phyloP scores from a whole-genome alignment of 2,113 vertebrate species.

The Illadopsis cleaveri region DNA sequence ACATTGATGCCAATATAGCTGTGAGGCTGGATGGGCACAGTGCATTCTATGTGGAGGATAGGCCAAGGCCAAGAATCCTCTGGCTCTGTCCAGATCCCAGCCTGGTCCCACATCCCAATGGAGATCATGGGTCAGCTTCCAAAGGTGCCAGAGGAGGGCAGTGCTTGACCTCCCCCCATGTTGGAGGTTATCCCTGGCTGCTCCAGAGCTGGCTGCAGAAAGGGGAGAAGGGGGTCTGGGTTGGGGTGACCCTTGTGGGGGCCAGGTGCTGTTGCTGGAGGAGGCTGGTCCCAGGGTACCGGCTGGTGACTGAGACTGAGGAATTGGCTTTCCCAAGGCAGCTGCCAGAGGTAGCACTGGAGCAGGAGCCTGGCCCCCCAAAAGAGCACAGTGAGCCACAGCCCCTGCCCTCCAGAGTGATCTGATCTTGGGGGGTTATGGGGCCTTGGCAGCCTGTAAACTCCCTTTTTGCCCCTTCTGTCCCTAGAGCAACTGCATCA shows the following conservation, averaged over 20 bases:
- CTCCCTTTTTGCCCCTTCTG: accelerated
- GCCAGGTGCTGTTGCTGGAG: background rate
- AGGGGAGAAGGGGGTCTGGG: background rate
- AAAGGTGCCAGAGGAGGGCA: background rate
- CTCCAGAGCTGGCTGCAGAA: background rate
- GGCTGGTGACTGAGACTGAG: background rate
- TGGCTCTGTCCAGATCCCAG: background rate
- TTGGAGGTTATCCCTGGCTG: background rate
- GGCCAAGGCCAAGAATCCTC: no score
- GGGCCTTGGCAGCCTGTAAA: accelerated
- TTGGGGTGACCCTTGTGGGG: background rate
- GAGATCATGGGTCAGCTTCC: background rate
- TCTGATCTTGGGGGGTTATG: background rate
- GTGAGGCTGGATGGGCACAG: accelerated
- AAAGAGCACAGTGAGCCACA: background rate
- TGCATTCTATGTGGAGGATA: accelerated
- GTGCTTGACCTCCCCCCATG: background rate
- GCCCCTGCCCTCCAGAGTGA: background rate
- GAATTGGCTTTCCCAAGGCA: background rate
- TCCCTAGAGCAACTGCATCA: slow-evolving; percentile 91
- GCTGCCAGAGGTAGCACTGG: background rate
- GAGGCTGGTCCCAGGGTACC: background rate
- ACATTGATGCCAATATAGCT: background rate
- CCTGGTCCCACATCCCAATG: background rate
- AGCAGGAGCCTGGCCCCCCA: background rate